A percentile compares a stretch with the other conserved stretches of the same genome.
Conservation (phyloP, 2,113 vertebrate species). For the Petrocephalus microphthalmus region DNA sequence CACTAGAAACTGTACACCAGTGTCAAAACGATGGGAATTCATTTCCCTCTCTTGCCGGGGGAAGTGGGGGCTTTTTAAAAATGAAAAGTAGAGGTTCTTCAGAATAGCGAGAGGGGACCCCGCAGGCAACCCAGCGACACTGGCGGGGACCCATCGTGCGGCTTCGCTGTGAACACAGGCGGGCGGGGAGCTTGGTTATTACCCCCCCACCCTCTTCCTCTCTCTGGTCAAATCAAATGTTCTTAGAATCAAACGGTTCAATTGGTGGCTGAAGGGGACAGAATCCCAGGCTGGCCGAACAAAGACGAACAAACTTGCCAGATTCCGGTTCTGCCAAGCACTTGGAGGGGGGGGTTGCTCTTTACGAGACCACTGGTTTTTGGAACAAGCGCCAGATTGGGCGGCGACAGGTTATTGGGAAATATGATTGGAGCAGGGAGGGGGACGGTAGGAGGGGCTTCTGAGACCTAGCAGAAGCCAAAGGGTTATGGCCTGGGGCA, state of each 20-base stretch:
- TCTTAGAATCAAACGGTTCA: conserved; percentile 51
- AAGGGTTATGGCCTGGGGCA: conserved; percentile 13
- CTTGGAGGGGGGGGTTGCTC: background rate
- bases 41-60: background rate
- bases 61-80: background rate
- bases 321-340: background rate
- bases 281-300: conserved; percentile 11
- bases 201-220: conserved; percentile 51
- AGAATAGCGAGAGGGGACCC: conserved; percentile 40
- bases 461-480: background rate
- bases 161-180: conserved; percentile 45
- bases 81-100: conserved; percentile 33
- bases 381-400: background rate
- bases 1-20: conserved; percentile 45
- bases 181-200: conserved; percentile 59
- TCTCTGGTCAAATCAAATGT: conserved; percentile 56
- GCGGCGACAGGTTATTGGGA: background rate
- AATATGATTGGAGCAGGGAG: background rate
- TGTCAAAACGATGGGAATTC: background rate
- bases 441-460: background rate
- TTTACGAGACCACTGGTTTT: conserved; percentile 10
- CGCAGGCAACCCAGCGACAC: conserved; percentile 55
- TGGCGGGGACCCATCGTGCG: conserved; percentile 58
- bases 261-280: background rate
- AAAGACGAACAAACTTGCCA: conserved; percentile 38